Evolutionary conservation across 1,140 invertebrate genomes (phyloP), one percentile per base, ranked within the genome.

Genomic region (Zaprionus vittiger): DNA sequence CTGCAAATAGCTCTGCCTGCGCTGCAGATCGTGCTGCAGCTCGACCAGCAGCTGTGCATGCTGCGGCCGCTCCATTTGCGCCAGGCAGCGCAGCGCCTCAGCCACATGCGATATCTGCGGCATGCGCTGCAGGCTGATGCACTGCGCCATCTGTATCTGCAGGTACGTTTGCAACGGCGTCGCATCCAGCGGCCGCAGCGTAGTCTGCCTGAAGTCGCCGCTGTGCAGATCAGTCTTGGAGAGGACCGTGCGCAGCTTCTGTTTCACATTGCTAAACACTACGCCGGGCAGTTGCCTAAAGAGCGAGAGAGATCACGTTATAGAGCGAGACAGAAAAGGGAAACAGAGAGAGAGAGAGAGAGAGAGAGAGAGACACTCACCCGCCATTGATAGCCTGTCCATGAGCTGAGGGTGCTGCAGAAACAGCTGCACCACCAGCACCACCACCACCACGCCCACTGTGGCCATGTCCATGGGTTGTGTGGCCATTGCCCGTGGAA

Each of bases 201-300:
- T 91, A 0, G 91, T 92, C 61, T 92, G 92, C 6, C 92, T 66
- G 41, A 93, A 93, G 72, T 93, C 92, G 0, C 89, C 91, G 47
- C 92, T 91, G 56, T 95, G 95, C 67, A 97, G 93, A 90, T 97
- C 96, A 5, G 96, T 95, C 66, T 96, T 97, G 73, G 97, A 98
- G 5, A 99, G 94, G 31, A 99, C 98, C 69, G 97, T 95, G 47
- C 98, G 95, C 41, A 99, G 94, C 92, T 99, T 99, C 73, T 97
- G 95, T 93, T 99, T 99, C 37, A 98, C 97, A 93, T 98, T 97
- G 60, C 95, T 93, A 91, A 98, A 98, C 7, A 66, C 80, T 17
- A 89, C 72, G 38, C 89, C 60, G 11, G 76, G 77, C n/a, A 91
- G 54, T 41, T 74, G 56, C 0, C 71, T 73, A 41, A 4, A 54